Base-by-base conservation (phyloP, 2,113 vertebrate genomes). In the Dromiciops gliroides region DNA sequence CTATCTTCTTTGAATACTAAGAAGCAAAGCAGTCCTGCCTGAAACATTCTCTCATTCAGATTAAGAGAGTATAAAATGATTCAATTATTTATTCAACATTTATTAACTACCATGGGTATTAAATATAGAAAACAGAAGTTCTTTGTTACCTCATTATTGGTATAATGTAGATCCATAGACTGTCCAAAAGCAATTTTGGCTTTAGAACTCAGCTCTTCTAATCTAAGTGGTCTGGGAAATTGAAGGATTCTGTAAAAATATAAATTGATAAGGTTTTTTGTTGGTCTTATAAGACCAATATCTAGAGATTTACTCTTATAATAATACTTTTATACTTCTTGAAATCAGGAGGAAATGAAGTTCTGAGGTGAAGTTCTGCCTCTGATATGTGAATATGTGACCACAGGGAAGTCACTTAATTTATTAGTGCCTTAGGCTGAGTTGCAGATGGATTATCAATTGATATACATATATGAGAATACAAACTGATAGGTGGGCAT, bases 181-280 rank as follows among this genome's bases (percentile, higher is more conserved):
- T 99, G 99, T 95, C 99, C 99, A 97, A 99, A 99, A 93, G 99
- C 99, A 97, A 99, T 98, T 98, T 99, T 99, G 96, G 99, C 99
- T 98, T 99, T 99, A 89, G 98, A 96, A 95, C 95, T 98, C 98
- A 99, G 98, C 98, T 99, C 99, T 96, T 99, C 99, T 96, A 99
- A 98, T 98, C 99, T 99, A 97, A 99, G 97, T n/a, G 99, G 99
- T 89, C 99, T 99, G 83, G 99, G 97, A 94, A 99, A 99, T 97
- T 99, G 99, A 96, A 99, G 98, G 94, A 99, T 99, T 98, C 99
- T 99, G 95, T 75, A 98, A 2, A 98, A 48, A 97, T 49, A 98
- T 14, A 95, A 95, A 97, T 97, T 95, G 67, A 44, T 44, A 44
- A 83, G 67, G 19, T 83, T 83, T 83, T 83, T 67, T 67, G 11